These are phyloP conservation scores for Calliphora vicina DNA, from an alignment of 1,140 invertebrate species.

Conservation along the genomic window DNA sequence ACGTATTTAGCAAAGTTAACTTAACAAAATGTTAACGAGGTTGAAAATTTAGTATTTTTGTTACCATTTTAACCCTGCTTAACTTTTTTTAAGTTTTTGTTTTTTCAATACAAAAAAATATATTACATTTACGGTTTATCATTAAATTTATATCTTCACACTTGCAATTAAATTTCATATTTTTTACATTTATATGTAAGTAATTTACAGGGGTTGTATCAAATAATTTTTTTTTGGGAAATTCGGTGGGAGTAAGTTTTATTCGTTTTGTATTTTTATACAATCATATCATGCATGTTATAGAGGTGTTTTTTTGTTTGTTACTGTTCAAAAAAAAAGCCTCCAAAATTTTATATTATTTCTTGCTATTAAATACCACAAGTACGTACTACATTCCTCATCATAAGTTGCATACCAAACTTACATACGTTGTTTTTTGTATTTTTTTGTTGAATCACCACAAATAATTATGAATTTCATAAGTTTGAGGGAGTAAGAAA, in stretches of 20 bases:
- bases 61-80: not conserved
- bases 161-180: not conserved
- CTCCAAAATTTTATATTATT: not conserved
- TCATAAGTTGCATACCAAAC: not conserved
- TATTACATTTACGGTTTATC: not conserved
- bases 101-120: not conserved
- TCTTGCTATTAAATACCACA: not conserved
- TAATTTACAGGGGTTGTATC: too few species aligned
- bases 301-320: too few species aligned
- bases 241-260: too few species aligned
- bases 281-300: too few species aligned
- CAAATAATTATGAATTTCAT: constrained; percentile 23
- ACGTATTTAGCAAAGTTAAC: not conserved
- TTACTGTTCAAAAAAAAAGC: not conserved
- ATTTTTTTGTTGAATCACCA: constrained; percentile 16
- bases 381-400: too few species aligned
- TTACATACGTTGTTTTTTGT: not conserved
- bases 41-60: not conserved
- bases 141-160: constrained; percentile 19
- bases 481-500: not conserved
- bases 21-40: too few species aligned
- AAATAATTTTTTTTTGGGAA: too few species aligned
- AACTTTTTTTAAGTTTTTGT: not conserved
- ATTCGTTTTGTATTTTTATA: too few species aligned
- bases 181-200: too few species aligned